Base-by-base conservation (phyloP, 2,888 invertebrate species). In the Mantis religiosa region DNA sequence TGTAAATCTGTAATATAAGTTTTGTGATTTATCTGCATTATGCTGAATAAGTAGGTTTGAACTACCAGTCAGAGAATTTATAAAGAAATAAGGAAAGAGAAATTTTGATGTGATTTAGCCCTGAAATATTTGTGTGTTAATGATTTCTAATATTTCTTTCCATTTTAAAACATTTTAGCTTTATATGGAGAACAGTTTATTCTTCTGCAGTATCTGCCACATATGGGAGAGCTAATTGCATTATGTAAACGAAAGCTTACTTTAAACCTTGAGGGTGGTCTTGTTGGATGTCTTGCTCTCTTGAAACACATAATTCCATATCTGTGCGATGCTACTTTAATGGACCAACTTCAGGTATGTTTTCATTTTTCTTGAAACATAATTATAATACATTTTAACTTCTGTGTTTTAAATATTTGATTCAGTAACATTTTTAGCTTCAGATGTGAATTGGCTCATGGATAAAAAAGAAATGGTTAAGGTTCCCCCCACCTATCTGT, bases 151-250 rank as follows among this genome's bases (percentile, higher is more conserved):
- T 89, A 12, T 83, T 14, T 89, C 20, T 7, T 84, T 82, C 25
- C 54, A 71, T 71, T 41, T 85, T 85, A 88, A 41, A 87, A 82
- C 82, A 71, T 90, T 84, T 91, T 92, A 96, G 97, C 95, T 83
- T 94, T 98, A 91, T 98, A 98, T 93, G 98, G 98, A 34, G 98
- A 98, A 92, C 97, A 98, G 92, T 95, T 98, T 90, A 96, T 98
- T 92, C 94, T 98, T 91, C 94, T 97, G 91, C 98, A 98, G 93
- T 98, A 98, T 93, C 94, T 98, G 90, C 98, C 98, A 0, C 98
- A 98, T 92, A 97, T 98, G 94, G 96, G 96, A 54, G 98, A 98
- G 92, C 93, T 98, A 90, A 96, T 98, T 86, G 96, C 96, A 2
- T 95, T 97, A 27, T 97, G 97, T 91, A 96, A 97, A 90, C 95